phyloP scores from a whole-genome alignment of 2,888 invertebrate genomes.

The Oasisia sp. region DNA sequence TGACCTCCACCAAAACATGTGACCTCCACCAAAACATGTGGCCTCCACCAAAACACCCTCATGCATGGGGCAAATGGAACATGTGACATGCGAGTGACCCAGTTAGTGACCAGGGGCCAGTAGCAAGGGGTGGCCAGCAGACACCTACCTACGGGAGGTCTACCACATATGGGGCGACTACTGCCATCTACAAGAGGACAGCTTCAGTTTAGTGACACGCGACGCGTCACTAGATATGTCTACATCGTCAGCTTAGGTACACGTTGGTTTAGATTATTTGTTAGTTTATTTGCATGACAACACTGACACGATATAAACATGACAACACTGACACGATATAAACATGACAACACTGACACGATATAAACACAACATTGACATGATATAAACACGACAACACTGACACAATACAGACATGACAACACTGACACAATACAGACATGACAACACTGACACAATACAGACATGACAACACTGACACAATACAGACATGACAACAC shows the following conservation, averaged over 20 bases:
- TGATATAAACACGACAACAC: no score
- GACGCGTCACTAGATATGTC: not conserved
- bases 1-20: not conserved
- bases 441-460: no score
- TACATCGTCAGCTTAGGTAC: not conserved
- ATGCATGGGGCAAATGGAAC: not conserved
- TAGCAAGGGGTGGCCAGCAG: not conserved
- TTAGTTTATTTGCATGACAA: not conserved
- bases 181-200: not conserved
- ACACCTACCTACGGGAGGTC: not conserved
- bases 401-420: no score
- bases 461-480: not conserved
- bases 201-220: not conserved
- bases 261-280: not conserved
- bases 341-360: no score
- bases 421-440: no score
- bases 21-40: not conserved
- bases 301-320: no score
- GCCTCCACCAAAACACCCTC: not conserved
- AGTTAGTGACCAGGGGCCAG: not conserved
- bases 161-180: not conserved
- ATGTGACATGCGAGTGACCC: not conserved
- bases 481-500: no score
- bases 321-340: no score
- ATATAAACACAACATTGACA: not conserved